These are phyloP conservation scores for Listronotus bonariensis DNA, from an alignment of 1,140 invertebrate genomes.

Conservation along the genomic window DNA sequence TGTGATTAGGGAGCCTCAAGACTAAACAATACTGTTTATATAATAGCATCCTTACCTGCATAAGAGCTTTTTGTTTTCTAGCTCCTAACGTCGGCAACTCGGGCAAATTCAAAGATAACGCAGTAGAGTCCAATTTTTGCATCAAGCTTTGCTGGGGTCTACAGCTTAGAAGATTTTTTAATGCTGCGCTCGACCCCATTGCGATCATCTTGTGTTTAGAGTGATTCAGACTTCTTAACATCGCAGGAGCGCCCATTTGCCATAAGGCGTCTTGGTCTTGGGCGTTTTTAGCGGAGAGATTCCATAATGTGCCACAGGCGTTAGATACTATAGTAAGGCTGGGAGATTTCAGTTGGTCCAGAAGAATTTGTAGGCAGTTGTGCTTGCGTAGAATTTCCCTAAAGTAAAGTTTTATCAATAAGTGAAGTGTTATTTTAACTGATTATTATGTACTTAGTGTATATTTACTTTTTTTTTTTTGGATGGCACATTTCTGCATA, in stretches of 20 bases:
- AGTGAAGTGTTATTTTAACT: too few relatives aligned
- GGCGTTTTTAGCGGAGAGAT: slow-evolving; percentile 86
- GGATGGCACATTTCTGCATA: too few relatives aligned
- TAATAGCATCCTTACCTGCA: slow-evolving; percentile 69
- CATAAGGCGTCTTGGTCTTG: slow-evolving; percentile 88
- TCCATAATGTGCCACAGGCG: slow-evolving; percentile 95
- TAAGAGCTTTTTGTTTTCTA: slow-evolving; percentile 83
- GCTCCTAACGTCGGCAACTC: slow-evolving; percentile 80
- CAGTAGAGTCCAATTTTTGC: slow-evolving; percentile 71
- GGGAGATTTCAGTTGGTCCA: slow-evolving; percentile 90
- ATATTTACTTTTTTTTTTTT: too few relatives aligned
- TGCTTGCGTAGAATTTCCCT: slow-evolving; percentile 81
- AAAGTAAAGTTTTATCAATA: background rate
- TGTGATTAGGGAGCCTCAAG: too few relatives aligned
- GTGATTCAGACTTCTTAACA: slow-evolving; percentile 90
- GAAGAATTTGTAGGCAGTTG: slow-evolving; percentile 85
- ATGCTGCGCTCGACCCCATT: slow-evolving; percentile 90
- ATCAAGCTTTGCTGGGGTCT: slow-evolving; percentile 73
- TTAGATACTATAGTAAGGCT: slow-evolving; percentile 95
- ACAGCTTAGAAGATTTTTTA: slow-evolving; percentile 89
- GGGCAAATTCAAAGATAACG: slow-evolving; percentile 69
- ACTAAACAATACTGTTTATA: too few relatives aligned
- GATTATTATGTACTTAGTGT: too few relatives aligned
- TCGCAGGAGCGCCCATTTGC: slow-evolving; percentile 91
- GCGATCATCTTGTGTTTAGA: slow-evolving; percentile 98